Evolutionary conservation across 2,797 vertebrate species (phyloP).

Genomic region (Macropus fuliginosus): DNA sequence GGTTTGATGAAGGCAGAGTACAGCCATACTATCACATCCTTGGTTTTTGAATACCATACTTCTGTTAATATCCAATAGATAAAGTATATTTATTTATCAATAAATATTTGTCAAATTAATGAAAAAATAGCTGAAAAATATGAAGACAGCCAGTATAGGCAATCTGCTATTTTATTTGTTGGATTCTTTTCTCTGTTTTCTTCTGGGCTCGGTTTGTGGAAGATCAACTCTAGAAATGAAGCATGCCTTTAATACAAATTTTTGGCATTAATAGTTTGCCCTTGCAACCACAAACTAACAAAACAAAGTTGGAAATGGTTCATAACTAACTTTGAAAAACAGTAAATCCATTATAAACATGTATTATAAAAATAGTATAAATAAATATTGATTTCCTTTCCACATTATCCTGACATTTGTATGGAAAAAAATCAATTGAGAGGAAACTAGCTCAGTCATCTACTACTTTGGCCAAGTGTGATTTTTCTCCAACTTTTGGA

Average conservation of each 20-base stretch:
- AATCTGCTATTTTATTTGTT: not conserved
- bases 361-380: not conserved
- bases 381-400: not conserved
- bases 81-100: not conserved
- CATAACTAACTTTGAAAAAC: not conserved
- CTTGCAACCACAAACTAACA: not conserved
- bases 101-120: not conserved
- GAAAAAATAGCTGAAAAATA: not conserved
- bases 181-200: not conserved
- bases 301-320: not conserved
- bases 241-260: not conserved
- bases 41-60: not conserved
- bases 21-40: not conserved
- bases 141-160: not conserved
- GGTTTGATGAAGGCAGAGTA: not conserved
- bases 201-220: not conserved
- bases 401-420: not conserved
- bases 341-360: not conserved
- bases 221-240: not conserved
- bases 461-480: not conserved
- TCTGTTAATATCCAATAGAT: not conserved
- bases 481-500: not conserved
- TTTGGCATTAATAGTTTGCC: not conserved
- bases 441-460: not conserved
- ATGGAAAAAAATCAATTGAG: not conserved